Evolutionary conservation across 2,888 invertebrate species (phyloP).

Genomic region (Scaptomyza reducta): DNA sequence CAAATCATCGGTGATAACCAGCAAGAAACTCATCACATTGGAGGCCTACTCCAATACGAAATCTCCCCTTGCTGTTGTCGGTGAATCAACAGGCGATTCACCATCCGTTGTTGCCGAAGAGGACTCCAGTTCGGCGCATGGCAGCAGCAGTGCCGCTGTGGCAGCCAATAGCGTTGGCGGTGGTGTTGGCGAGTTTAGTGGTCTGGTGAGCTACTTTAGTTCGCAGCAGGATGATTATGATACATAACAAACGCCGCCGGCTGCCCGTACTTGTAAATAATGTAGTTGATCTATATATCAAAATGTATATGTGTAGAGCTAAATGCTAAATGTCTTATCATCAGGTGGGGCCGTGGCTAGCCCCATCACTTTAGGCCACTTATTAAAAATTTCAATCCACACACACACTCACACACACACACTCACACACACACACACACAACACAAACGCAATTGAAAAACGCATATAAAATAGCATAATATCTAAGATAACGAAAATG

Average conservation of each 20-base stretch:
- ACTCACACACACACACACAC: too few species aligned
- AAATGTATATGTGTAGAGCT: slow-evolving; percentile 33
- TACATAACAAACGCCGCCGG: slow-evolving; percentile 86
- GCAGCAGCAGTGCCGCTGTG: slow-evolving; percentile 66
- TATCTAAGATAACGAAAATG: not conserved
- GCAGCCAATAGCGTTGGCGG: slow-evolving; percentile 47
- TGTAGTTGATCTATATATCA: slow-evolving; percentile 55
- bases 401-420: too few species aligned
- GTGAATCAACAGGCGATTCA: slow-evolving; percentile 70
- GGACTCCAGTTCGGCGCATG: slow-evolving; percentile 75
- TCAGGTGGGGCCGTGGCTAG: slow-evolving; percentile 23
- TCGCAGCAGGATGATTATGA: slow-evolving; percentile 95
- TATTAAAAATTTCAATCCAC: slow-evolving; percentile 39
- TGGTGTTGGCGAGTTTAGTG: slow-evolving; percentile 90
- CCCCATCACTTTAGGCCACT: slow-evolving; percentile 39
- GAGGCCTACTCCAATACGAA: slow-evolving; percentile 81
- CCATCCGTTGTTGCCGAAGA: slow-evolving; percentile 74
- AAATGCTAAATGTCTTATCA: slow-evolving; percentile 24
- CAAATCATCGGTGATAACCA: slow-evolving; percentile 64
- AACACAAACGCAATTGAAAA: slow-evolving; percentile 35
- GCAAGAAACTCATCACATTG: slow-evolving; percentile 82
- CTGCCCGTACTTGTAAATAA: slow-evolving; percentile 64
- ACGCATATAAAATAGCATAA: slow-evolving; percentile 46
- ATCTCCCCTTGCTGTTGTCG: slow-evolving; percentile 70
- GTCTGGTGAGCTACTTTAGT: slow-evolving; percentile 95